Conservation (phyloP, 2,113 vertebrate species). For the Promerops cafer region DNA sequence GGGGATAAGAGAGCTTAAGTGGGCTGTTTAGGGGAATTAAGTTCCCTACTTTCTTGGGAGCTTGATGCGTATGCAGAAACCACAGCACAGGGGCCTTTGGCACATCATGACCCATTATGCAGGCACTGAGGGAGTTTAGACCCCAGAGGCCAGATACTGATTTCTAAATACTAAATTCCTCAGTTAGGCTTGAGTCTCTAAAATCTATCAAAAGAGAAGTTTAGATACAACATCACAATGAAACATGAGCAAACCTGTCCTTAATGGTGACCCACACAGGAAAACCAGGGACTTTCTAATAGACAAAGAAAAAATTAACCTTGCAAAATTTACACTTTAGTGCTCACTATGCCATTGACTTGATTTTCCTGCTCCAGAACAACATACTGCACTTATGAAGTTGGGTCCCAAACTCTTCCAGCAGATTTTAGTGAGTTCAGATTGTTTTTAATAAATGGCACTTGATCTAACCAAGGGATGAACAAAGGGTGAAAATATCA, state of each 20-base stretch:
- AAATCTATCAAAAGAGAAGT: not conserved
- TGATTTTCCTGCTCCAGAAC: not conserved
- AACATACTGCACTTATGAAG: not conserved
- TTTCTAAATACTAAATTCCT: not conserved
- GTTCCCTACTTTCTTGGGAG: not conserved
- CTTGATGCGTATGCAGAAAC: not conserved
- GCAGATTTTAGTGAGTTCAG: not conserved
- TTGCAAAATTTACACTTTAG: not conserved
- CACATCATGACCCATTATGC: not conserved
- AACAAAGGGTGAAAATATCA: not conserved
- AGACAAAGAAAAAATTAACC: not conserved
- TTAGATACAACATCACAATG: not conserved
- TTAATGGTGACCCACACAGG: not conserved
- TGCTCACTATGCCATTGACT: not conserved
- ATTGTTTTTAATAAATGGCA: not conserved
- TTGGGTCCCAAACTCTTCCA: not conserved
- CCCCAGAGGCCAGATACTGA: not conserved
- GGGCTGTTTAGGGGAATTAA: not conserved
- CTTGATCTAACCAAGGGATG: not conserved
- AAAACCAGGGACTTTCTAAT: not conserved
- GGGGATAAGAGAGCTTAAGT: not conserved
- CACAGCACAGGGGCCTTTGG: fast-evolving
- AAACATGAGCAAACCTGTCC: not conserved
- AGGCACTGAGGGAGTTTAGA: not conserved
- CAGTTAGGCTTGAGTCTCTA: not conserved